Percentiles rank a stretch among this genome's conserved stretches.
Conservation (phyloP, 35 echinoderm and acorn worm genomes). For the Holothuria glaberrima region DNA sequence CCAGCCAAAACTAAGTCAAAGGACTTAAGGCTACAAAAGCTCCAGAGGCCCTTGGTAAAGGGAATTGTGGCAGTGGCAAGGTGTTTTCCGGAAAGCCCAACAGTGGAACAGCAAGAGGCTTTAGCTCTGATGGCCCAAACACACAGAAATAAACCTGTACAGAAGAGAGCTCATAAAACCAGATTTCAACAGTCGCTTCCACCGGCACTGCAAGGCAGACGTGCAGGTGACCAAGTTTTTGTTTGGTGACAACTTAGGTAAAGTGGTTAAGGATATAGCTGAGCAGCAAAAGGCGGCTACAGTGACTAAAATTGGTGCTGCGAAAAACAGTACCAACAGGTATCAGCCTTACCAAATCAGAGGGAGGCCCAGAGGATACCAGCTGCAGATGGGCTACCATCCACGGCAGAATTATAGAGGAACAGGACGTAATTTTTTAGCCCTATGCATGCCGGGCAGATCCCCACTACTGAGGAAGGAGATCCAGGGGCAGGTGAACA, state of each 20-base stretch:
- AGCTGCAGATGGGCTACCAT: background rate
- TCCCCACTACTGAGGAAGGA: constrained; percentile 27
- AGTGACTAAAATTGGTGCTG: constrained; percentile 51
- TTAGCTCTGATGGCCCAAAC: constrained; percentile 16
- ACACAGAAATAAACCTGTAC: background rate
- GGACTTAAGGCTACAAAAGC: constrained; percentile 16
- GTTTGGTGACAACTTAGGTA: constrained; percentile 40
- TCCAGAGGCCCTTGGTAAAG: constrained; percentile 4
- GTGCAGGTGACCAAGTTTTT: constrained; percentile 6
- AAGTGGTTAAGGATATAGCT: constrained; percentile 41
- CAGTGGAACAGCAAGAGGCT: background rate
- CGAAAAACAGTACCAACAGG: background rate
- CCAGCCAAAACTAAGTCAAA: background rate
- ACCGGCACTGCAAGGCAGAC: background rate
- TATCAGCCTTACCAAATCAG: constrained; percentile 20
- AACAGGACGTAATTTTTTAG: constrained; percentile 34
- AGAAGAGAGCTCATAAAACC: too few relatives aligned
- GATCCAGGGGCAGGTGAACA: constrained; percentile 30
- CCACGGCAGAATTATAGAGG: background rate
- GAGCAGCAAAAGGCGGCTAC: constrained; percentile 35
- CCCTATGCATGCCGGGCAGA: constrained; percentile 35
- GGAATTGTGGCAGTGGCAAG: background rate
- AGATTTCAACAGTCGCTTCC: background rate
- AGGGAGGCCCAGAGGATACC: constrained; percentile 15
- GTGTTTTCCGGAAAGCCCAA: background rate